Conservation (phyloP, 1,140 invertebrate genomes). For the Drosophila yakuba region DNA sequence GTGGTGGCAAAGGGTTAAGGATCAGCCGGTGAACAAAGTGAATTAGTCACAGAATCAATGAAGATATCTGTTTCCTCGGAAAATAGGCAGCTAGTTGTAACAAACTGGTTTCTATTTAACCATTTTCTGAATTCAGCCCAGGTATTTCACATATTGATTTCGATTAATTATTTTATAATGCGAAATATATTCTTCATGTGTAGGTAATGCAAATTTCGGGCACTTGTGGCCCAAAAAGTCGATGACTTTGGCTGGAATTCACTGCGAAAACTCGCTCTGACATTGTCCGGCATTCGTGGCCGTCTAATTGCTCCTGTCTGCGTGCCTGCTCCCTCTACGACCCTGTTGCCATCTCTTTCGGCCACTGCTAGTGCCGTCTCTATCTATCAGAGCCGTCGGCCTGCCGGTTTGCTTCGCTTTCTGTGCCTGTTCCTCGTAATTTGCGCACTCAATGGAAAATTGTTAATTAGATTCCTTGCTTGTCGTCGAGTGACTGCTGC, state of each 20-base stretch:
- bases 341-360: not conserved
- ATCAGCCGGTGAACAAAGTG: not conserved
- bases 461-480: slow-evolving; percentile 83
- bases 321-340: not conserved
- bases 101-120: too few relatives aligned
- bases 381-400: not conserved
- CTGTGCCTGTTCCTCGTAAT: slow-evolving; percentile 65
- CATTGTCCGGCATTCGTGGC: slow-evolving; percentile 37
- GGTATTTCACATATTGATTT: too few relatives aligned
- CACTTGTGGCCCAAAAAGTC: too few relatives aligned
- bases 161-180: too few relatives aligned
- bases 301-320: slow-evolving; percentile 49
- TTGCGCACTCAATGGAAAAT: slow-evolving; percentile 83
- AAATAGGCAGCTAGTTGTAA: not conserved
- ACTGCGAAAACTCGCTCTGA: slow-evolving; percentile 22
- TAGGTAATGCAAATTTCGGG: too few relatives aligned
- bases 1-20: slow-evolving; percentile 7
- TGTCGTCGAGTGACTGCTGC: slow-evolving; percentile 74
- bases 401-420: slow-evolving; percentile 1
- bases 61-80: not conserved
- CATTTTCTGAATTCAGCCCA: too few relatives aligned
- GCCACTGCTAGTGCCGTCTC: not conserved
- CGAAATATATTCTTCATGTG: too few relatives aligned
- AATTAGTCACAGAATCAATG: not conserved
- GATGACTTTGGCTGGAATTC: slow-evolving; percentile 10